phyloP scores from a whole-genome alignment of 2,113 vertebrate species.

The Salvelinus fontinalis region DNA sequence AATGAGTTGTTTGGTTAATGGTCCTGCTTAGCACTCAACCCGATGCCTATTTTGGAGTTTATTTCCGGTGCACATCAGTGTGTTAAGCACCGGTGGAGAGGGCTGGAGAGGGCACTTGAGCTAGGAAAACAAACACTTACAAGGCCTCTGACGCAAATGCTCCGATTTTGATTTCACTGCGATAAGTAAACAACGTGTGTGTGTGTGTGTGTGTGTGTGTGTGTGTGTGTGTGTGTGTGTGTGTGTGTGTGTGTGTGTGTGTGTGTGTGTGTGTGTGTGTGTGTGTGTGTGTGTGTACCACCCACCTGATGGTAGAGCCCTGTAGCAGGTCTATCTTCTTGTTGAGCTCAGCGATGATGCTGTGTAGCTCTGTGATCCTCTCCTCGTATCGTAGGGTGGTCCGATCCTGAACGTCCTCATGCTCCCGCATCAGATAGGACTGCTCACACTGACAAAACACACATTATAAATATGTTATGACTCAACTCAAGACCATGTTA shows the following conservation, averaged over 20 bases:
- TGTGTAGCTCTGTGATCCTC: constrained; percentile 85
- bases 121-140: not conserved
- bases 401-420: constrained; percentile 84
- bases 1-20: constrained; percentile 30
- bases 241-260: too few relatives aligned
- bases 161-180: too few relatives aligned
- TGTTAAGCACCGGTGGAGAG: not conserved
- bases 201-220: not conserved
- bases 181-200: not conserved
- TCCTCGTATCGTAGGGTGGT: constrained; percentile 83
- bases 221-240: not conserved
- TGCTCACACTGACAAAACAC: constrained; percentile 77
- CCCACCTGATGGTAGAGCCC: constrained; percentile 79
- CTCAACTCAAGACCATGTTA: not conserved
- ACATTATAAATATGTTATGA: not conserved
- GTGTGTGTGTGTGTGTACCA: constrained; percentile 6
- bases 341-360: constrained; percentile 86
- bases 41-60: not conserved
- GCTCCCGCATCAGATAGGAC: constrained; percentile 83
- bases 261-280: too few relatives aligned
- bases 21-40: not conserved
- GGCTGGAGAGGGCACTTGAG: not conserved
- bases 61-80: not conserved
- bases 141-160: not conserved
- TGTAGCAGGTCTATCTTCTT: constrained; percentile 86